Base-by-base conservation (phyloP, 2,888 invertebrate genomes). In the Aleiodes leptofemur region DNA sequence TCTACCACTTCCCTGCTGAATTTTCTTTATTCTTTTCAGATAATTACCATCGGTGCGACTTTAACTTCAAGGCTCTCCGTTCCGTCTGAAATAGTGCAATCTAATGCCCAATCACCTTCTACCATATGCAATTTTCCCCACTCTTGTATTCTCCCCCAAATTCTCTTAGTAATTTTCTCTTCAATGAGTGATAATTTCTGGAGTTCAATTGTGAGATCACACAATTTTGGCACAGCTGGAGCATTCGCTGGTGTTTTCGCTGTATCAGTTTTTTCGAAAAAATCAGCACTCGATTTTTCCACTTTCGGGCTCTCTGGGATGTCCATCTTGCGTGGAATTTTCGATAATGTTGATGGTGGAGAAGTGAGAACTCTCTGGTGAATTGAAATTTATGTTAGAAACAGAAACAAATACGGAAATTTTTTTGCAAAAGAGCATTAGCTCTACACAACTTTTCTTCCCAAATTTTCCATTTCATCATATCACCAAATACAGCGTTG, bases 131-230 rank as follows among this genome's bases (percentile, higher is more conserved):
- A 85, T 82, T 92, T 93, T 6, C 92, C 91, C 69, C 88, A 90
- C 83, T 91, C 90, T n/a, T n/a, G n/a, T 72, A 93, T 91, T 83
- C 92, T 92, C 0, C 91, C 94, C 83, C 91, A 92, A 0, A 94
- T 91, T 79, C 88, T 91, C 74, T 74, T 85, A 16, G 34, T 77
- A 5, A 72, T 73, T 3, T 66, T 72, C 38, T 74, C 50, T 6
- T 69, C 73, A 3, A 68, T 79, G 0, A 80, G 31, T 13, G 78
- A 76, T n/a, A 82, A 74, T 38, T 79, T 77, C n/a, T 83, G 69
- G 6, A 88, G 51, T 43, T 86, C 82, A 13, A 80, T 76, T 4
- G 88, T 76, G 4, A 82, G 80, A 38, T 88, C 85, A 71, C 80
- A 84, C 56, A 80, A 76, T 78, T 81, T 83, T 8, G 73, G 56